Base-by-base conservation (phyloP, 1,140 invertebrate genomes). In the Drosophila erecta region DNA sequence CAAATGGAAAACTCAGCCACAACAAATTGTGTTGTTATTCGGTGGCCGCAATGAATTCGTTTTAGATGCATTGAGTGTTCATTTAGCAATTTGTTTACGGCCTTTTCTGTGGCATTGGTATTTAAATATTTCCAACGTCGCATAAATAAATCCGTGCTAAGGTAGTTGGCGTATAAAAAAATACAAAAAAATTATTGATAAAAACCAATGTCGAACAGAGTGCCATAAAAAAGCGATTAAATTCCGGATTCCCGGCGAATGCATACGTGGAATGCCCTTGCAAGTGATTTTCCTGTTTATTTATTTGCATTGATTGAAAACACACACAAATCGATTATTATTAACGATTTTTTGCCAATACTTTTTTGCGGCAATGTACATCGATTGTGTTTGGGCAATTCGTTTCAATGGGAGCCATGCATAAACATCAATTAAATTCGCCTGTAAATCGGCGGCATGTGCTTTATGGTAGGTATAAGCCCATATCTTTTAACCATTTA, bases 361-460 rank as follows among this genome's bases (percentile, higher is more conserved):
- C 58, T 69, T 83, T 72, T 72, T 41, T 35, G 57, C 47, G 46
- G 55, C 53, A 38, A 12, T 56, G 17, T 46, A 33, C 30, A 70
- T 54, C 53, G 33, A 54, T 53, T 49, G 54, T 49, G 58, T 40
- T 62, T 43, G 72, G 30, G 38, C 79, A 72, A 79, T 89, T 84
- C 66, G 41, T 60, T 89, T 84, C 79, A 89, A 89, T 84, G 62
- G 56, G 41, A 46, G 40, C 76, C 64, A 38, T 66, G 76, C 79
- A 87, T 89, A 89, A 87, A 87, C 83, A 87, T 79, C 83, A 86
- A 86, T 86, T 86, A 86, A 86, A 67, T 41, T 22, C 64, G 69
- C 40, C 54, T 57, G 81, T 61, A 81, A 78, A 78, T 75, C 79
- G 81, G 50, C 72, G 64, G 50, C 72, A 60, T 71, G 24, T 80